Base-by-base conservation (phyloP, 2,797 vertebrate genomes). In the Pampus argenteus region DNA sequence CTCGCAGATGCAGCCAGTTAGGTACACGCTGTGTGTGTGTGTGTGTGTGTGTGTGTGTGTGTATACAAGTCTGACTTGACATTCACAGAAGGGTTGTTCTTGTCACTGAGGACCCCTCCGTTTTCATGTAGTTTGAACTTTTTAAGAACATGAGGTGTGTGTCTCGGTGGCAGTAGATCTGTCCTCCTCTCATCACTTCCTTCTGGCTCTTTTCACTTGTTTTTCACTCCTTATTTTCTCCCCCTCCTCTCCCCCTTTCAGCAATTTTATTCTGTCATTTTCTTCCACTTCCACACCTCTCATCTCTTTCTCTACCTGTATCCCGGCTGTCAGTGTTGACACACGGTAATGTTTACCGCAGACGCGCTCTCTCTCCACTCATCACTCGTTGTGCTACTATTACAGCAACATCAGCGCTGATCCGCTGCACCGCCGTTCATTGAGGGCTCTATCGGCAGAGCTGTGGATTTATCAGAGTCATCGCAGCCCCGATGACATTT, bases 191-290 rank as follows among this genome's bases (percentile, higher is more conserved):
- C 18, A 29, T 38, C 64, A 26, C 23, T 6, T 23, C 31, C 45
- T 42, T 23, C 20, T 20, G 34, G 20, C 36, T 56, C 45, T 25
- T 60, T 51, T 56, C 45, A n/a, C 55, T 34, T 31, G 23, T 20
- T 29, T 29, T 22, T 31, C 20, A 10, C 38, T 5, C 3, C 4
- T 66, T n/a, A n/a, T 49, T 47, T 52, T 61, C 56, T 6, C 40
- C 6, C 50, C n/a, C 47, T 7, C 7, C n/a, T 47, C 6, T 55
- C n/a, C 47, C 9, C 7, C n/a, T n/a, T n/a, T n/a, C 6, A 63
- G 25, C 61, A 40, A 22, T 66, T 74, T 58, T 1, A 52, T 26
- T 34, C 42, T 44, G 20, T 74, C 31, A 57, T 28, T 64, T 50
- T 8, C 29, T 48, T 3, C 5, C 18, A 17, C 31, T 64, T 68